Evolutionary conservation across 2,113 vertebrate genomes (phyloP).

Genomic region (Rafetus swinhoei): DNA sequence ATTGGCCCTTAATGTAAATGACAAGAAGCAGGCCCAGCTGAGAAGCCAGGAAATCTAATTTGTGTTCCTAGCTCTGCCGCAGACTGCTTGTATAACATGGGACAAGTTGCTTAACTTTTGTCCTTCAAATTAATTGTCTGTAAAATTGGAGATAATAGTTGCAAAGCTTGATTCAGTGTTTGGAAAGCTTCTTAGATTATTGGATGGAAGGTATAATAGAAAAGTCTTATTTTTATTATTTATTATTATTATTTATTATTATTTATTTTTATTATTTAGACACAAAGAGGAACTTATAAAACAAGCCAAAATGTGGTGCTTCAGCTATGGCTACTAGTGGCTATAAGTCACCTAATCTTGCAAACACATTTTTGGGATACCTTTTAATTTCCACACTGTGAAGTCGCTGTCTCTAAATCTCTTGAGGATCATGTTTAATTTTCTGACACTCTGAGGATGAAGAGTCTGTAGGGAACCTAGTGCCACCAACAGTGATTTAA

Average conservation of each 20-base stretch:
- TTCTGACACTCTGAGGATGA: background rate
- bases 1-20: background rate
- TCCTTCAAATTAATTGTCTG: background rate
- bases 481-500: background rate
- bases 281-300: conserved; percentile 38
- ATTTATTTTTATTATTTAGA: background rate
- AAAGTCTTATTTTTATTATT: background rate
- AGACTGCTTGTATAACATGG: background rate
- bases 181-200: background rate
- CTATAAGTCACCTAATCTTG: background rate
- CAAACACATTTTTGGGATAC: conserved; percentile 30
- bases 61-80: background rate
- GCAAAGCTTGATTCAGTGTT: background rate
- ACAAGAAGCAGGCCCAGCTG: background rate
- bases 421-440: conserved; percentile 19
- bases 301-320: conserved; percentile 20
- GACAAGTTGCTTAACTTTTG: background rate
- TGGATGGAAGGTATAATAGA: background rate
- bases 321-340: background rate
- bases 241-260: background rate
- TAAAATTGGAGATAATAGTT: background rate
- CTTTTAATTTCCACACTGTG: conserved; percentile 41
- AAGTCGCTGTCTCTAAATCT: conserved; percentile 28
- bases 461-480: background rate
- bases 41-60: background rate